These are phyloP conservation scores for Tanytarsus gracilentus DNA, from an alignment of 2,888 invertebrate genomes.

Conservation along the genomic window DNA sequence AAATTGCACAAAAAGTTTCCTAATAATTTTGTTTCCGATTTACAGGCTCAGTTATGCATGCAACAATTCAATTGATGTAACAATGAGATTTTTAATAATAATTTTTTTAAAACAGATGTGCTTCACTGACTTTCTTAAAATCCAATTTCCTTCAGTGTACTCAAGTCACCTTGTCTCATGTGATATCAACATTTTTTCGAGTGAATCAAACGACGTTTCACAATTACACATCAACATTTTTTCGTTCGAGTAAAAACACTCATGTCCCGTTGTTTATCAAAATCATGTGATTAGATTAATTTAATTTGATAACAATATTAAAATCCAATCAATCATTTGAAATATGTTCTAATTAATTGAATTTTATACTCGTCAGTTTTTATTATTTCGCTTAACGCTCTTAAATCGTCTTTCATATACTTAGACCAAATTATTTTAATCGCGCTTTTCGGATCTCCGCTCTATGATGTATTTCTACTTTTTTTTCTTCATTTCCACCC, in stretches of 20 bases:
- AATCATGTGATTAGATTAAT: constrained; percentile 28
- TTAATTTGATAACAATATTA: constrained; percentile 29
- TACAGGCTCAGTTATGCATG: no score
- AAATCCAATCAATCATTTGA: constrained; percentile 27
- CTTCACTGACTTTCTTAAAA: no score
- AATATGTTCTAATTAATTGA: constrained; percentile 28
- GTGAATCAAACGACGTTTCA: no score
- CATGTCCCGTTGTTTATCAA: neutral
- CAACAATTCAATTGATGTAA: no score
- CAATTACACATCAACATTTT: no score
- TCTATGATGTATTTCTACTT: neutral
- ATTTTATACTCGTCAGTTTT: constrained; percentile 5
- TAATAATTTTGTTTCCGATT: no score
- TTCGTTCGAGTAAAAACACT: neutral
- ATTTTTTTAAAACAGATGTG: no score
- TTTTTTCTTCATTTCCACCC: neutral
- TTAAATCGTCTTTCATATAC: neutral
- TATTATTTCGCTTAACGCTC: neutral
- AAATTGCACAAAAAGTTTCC: neutral
- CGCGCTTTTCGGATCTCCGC: constrained; percentile 18
- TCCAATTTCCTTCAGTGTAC: no score
- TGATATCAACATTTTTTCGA: no score
- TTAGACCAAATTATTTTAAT: constrained; percentile 17
- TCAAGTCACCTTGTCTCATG: no score
- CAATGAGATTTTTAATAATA: no score